phyloP scores from a whole-genome alignment of 92 coral and sea anemone species.

The Umimayanthus kanabou region DNA sequence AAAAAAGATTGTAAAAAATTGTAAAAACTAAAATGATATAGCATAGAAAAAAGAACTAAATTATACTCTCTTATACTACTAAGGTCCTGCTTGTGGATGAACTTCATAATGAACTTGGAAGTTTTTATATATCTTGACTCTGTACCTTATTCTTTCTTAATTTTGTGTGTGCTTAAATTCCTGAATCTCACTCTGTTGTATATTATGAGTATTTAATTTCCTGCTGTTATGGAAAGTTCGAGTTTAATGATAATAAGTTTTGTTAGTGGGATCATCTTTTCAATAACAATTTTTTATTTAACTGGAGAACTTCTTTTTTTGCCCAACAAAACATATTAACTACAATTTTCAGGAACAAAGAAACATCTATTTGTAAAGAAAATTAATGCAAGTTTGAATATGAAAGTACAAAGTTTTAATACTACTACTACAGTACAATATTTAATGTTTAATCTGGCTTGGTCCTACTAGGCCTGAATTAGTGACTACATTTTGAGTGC shows the following conservation, averaged over 20 bases:
- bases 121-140: neutral
- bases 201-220: neutral
- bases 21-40: constrained; percentile 15
- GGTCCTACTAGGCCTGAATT: neutral
- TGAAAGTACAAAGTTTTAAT: no score
- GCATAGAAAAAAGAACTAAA: constrained; percentile 29
- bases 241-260: no score
- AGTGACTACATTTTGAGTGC: neutral
- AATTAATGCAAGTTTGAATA: neutral
- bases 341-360: neutral
- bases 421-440: neutral
- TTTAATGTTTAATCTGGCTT: no score
- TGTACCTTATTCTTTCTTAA: neutral
- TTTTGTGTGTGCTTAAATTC: neutral
- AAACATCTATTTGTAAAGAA: no score
- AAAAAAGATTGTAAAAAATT: constrained; percentile 36
- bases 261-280: no score
- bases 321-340: neutral
- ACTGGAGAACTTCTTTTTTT: no score
- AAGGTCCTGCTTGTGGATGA: neutral
- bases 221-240: neutral
- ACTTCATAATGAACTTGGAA: neutral
- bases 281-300: no score
- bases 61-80: neutral
- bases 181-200: no score